These are phyloP conservation scores for Paedocypris sp. DNA, from an alignment of 2,113 vertebrate species.

Conservation along the genomic window DNA sequence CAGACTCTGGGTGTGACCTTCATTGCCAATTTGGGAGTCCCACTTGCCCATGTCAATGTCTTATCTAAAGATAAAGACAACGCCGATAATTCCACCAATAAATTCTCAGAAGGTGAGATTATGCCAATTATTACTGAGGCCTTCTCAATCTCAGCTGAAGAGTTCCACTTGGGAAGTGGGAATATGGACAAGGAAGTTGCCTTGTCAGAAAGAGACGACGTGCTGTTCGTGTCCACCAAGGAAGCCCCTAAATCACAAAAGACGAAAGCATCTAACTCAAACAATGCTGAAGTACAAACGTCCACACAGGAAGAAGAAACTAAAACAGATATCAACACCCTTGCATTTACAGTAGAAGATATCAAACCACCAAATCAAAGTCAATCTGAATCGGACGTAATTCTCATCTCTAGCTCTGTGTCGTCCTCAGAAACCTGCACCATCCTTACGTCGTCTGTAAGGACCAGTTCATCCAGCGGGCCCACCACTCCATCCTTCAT, in stretches of 20 bases:
- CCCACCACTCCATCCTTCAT: conserved; percentile 38
- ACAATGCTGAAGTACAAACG: conserved; percentile 1
- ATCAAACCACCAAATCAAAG: background rate
- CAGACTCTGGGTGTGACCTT: conserved; percentile 87
- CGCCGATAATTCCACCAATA: conserved; percentile 33
- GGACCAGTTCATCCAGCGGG: conserved; percentile 37
- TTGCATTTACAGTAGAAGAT: no score
- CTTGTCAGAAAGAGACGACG: conserved; percentile 67
- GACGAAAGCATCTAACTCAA: no score
- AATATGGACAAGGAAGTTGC: conserved; percentile 56
- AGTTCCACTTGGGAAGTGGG: conserved; percentile 57
- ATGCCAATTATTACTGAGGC: conserved; percentile 86
- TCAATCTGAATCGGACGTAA: conserved; percentile 5
- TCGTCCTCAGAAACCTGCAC: no score
- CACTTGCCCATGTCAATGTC: conserved; percentile 70
- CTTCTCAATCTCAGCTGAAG: conserved; percentile 80
- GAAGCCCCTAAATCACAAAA: conserved; percentile 44
- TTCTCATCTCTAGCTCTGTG: conserved; percentile 37
- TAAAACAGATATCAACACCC: conserved; percentile 16
- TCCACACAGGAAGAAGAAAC: background rate
- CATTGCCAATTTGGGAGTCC: conserved; percentile 76
- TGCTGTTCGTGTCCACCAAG: conserved; percentile 84
- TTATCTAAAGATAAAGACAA: conserved; percentile 60
- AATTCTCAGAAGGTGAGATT: conserved; percentile 43
- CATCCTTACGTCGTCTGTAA: conserved; percentile 21